Conservation (phyloP, 1,140 invertebrate species). For the Drosophila kepulauana region DNA sequence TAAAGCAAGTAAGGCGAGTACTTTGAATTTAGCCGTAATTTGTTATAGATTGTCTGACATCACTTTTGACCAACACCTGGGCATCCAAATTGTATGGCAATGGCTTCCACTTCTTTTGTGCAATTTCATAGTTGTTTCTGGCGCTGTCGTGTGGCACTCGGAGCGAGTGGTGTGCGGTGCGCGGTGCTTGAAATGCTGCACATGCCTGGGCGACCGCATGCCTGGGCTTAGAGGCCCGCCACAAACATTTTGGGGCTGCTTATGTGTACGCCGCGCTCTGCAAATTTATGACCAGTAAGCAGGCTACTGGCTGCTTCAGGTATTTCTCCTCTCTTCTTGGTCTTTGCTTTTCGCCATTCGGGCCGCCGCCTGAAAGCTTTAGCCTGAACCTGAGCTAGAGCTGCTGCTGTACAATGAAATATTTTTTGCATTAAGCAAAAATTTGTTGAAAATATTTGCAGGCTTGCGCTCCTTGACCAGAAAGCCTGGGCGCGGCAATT, state of each 20-base stretch:
- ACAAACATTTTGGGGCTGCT: conserved; percentile 76
- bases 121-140: conserved; percentile 29
- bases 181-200: conserved; percentile 79
- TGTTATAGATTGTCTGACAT: conserved; percentile 15
- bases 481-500: conserved; percentile 58
- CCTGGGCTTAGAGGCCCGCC: conserved; percentile 74
- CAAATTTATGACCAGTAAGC: conserved; percentile 67
- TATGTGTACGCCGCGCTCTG: conserved; percentile 47
- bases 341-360: too few species aligned
- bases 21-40: neutral
- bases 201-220: conserved; percentile 77
- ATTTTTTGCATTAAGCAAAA: conserved; percentile 80
- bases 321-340: conserved; percentile 1
- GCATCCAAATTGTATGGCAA: conserved; percentile 59
- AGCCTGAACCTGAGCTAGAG: conserved; percentile 5
- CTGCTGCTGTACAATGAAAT: conserved; percentile 63
- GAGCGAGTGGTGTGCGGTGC: conserved; percentile 27
- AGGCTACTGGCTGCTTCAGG: conserved; percentile 20
- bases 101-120: conserved; percentile 65
- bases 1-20: too few species aligned
- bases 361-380: neutral
- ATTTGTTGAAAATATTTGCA: conserved; percentile 77
- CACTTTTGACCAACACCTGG: conserved; percentile 55
- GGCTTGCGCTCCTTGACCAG: conserved; percentile 49
- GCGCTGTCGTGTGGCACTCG: conserved; percentile 28